Conservation (phyloP, 2,888 invertebrate species). For the Zygothrica quintamaculata region DNA sequence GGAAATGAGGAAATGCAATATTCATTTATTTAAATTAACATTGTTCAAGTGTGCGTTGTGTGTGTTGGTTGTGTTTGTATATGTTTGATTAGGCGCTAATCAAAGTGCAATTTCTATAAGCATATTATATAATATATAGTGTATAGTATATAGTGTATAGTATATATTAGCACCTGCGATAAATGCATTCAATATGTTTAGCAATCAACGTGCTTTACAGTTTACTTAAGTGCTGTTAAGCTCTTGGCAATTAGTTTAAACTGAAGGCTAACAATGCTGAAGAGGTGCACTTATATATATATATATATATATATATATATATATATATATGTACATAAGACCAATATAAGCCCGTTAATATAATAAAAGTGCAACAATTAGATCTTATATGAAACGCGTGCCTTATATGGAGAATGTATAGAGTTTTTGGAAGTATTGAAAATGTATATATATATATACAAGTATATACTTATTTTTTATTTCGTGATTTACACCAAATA, state of each 20-base stretch:
- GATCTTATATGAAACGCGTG: constrained; percentile 47
- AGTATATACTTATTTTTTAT: no score
- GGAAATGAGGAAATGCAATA: no score
- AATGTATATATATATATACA: no score
- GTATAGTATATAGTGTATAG: not conserved
- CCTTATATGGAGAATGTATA: constrained; percentile 53
- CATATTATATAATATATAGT: constrained; percentile 1
- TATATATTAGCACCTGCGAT: constrained; percentile 9
- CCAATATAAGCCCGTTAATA: not conserved
- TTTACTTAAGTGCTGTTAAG: not conserved
- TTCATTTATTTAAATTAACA: not conserved
- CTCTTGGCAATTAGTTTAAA: not conserved
- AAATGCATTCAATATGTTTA: constrained; percentile 9
- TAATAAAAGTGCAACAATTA: not conserved
- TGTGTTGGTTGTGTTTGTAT: not conserved
- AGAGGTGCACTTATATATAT: not conserved
- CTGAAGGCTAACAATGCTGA: not conserved
- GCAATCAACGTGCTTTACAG: constrained; percentile 28
- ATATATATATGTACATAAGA: no score
- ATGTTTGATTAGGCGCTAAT: constrained; percentile 26
- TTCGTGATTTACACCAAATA: constrained; percentile 65
- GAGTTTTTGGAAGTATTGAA: constrained; percentile 51
- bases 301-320: no score
- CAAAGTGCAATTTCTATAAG: constrained; percentile 20
- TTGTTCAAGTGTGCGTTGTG: constrained; percentile 19